phyloP scores from a whole-genome alignment of 1,140 invertebrate genomes.

The Solenopsis fugax region DNA sequence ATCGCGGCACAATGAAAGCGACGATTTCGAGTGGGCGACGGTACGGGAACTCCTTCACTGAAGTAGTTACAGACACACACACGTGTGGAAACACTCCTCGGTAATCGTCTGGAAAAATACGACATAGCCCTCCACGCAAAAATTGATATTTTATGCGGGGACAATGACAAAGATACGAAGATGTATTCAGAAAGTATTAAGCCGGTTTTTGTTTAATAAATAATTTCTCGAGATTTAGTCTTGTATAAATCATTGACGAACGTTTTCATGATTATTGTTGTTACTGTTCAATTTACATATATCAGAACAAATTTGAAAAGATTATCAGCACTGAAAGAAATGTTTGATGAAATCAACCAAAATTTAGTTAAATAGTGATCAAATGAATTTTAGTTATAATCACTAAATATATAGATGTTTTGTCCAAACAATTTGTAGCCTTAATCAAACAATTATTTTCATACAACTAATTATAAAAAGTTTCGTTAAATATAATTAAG shows the following conservation, averaged over 20 bases:
- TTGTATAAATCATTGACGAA: neutral
- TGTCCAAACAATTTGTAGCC: too few relatives aligned
- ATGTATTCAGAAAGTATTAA: neutral
- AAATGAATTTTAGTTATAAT: too few relatives aligned
- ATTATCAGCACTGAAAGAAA: too few relatives aligned
- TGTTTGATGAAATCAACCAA: too few relatives aligned
- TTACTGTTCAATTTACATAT: neutral
- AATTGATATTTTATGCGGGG: neutral
- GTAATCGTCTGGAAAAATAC: constrained; percentile 47
- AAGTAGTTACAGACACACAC: constrained; percentile 35
- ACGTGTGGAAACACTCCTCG: neutral
- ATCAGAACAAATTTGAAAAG: neutral
- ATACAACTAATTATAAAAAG: too few relatives aligned
- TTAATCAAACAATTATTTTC: too few relatives aligned
- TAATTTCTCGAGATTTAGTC: neutral
- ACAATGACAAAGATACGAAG: constrained; percentile 34
- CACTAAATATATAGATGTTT: too few relatives aligned
- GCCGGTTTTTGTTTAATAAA: neutral
- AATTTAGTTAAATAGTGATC: too few relatives aligned
- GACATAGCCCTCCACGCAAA: neutral
- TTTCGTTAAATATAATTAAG: too few relatives aligned
- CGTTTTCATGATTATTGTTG: neutral
- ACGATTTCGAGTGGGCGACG: constrained; percentile 47
- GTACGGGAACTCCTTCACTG: constrained; percentile 29
- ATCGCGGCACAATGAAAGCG: constrained; percentile 35